phyloP scores from a whole-genome alignment of 1,140 invertebrate species.

The Drosophila repleta region DNA sequence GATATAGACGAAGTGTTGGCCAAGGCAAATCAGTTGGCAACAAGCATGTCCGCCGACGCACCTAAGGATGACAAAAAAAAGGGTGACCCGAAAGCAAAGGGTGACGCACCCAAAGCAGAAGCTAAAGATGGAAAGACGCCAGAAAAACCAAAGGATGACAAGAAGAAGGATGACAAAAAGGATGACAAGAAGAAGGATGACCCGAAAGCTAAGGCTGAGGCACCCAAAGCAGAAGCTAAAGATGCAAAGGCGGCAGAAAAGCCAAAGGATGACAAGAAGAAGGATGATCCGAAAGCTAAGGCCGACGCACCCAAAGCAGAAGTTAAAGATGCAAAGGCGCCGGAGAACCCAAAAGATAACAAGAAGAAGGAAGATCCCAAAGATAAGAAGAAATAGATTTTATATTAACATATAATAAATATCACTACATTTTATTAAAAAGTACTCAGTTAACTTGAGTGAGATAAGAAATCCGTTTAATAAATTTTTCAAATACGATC shows the following conservation, averaged over 20 bases:
- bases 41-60: slow-evolving; percentile 48
- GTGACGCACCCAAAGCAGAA: not conserved
- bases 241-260: not conserved
- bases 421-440: not conserved
- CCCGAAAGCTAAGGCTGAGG: not conserved
- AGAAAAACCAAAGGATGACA: not conserved
- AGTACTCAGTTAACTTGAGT: too few species aligned
- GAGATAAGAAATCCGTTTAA: too few species aligned
- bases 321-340: slow-evolving; percentile 6
- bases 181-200: too few species aligned
- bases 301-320: slow-evolving; percentile 9
- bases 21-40: slow-evolving; percentile 90
- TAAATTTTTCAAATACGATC: too few species aligned
- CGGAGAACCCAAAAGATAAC: not conserved
- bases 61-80: slow-evolving; percentile 20
- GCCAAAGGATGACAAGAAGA: not conserved
- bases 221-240: slow-evolving; percentile 13
- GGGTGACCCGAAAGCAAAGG: slow-evolving; percentile 3
- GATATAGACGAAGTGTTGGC: slow-evolving; percentile 90
- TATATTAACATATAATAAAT: not conserved
- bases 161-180: too few species aligned
- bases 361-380: slow-evolving; percentile 29
- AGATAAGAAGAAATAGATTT: slow-evolving; percentile 20
- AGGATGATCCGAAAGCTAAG: not conserved
- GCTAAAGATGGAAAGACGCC: slow-evolving; percentile 7